These are phyloP conservation scores for Octopus sinensis DNA, from an alignment of 1,140 invertebrate species.

Conservation along the genomic window DNA sequence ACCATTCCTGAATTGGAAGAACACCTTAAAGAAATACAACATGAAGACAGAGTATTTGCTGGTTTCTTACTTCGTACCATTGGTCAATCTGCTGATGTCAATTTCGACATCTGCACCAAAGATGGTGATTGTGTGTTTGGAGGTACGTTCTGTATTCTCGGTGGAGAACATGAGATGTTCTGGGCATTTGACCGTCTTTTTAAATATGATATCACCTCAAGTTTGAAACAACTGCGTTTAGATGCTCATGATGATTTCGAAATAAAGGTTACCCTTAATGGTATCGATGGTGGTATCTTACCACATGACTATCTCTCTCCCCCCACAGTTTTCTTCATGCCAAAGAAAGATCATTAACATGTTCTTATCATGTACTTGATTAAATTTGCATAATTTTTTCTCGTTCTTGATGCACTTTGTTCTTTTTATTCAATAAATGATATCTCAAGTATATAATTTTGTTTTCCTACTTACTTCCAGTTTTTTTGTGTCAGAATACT, in stretches of 20 bases:
- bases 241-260: neutral
- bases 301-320: neutral
- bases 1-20: conserved; percentile 16
- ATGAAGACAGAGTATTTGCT: conserved; percentile 26
- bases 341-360: neutral
- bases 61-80: conserved; percentile 23
- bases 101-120: conserved; percentile 21
- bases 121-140: conserved; percentile 13
- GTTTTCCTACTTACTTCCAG: too few species aligned
- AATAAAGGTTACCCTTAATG: conserved; percentile 19
- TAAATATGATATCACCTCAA: conserved; percentile 31
- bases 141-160: conserved; percentile 26
- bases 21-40: conserved; percentile 10
- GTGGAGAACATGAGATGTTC: conserved; percentile 25
- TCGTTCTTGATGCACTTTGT: too few species aligned
- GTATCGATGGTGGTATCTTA: conserved; percentile 21
- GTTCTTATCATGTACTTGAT: too few species aligned
- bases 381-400: too few species aligned
- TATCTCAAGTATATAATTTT: too few species aligned
- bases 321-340: neutral
- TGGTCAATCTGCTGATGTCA: conserved; percentile 21
- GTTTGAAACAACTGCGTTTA: neutral
- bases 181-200: conserved; percentile 32
- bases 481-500: too few species aligned
- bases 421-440: too few species aligned